Base-by-base conservation (phyloP, 2,113 vertebrate genomes). In the Ceuthmochares aereus region DNA sequence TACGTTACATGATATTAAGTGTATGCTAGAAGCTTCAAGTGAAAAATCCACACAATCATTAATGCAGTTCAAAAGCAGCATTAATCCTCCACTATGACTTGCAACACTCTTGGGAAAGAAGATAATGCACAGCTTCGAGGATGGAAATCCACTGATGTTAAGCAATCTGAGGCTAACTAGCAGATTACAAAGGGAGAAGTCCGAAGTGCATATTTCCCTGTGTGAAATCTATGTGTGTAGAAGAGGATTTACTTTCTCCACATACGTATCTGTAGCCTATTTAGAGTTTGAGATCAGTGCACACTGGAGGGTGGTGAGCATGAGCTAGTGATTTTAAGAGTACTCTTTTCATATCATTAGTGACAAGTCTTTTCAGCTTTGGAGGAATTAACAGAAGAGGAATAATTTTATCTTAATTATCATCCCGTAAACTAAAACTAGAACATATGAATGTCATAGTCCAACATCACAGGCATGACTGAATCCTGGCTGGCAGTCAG, bases 31-130 rank as follows among this genome's bases (percentile, higher is more conserved):
- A 94, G 42, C 36, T 93, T 96, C 75, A 62, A 83, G 67, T 89
- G 37, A 75, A 86, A 95, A 96, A 90, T 78, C 45, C 66, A 77
- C 22, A 40, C 64, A 78, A 70, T 10, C 64, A 25, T 84, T 90
- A 94, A 90, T 56, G 60, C n/a, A 81, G 54, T 88, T 95, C 75
- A 94, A 80, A 96, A 90, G 78, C 67, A 67, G 60, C 47, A 49
- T 89, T 94, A 92, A 92, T 93, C 36, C 30, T 84, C 40, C 69
- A 87, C 86, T 75, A 81, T 66, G 68, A 54, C 64, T 90, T 67
- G 55, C 58, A 32, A 26, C n/a, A 27, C 62, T 77, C 68, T 70
- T 84, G 79, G 52, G 73, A 75, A 77, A 40, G 59, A 73, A 77
- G 70, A 67, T 74, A 42, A 3, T 49, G 67, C 68, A 74, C 67